These are phyloP conservation scores for Dexiosoma caninum DNA, from an alignment of 2,888 invertebrate species.

Conservation along the genomic window DNA sequence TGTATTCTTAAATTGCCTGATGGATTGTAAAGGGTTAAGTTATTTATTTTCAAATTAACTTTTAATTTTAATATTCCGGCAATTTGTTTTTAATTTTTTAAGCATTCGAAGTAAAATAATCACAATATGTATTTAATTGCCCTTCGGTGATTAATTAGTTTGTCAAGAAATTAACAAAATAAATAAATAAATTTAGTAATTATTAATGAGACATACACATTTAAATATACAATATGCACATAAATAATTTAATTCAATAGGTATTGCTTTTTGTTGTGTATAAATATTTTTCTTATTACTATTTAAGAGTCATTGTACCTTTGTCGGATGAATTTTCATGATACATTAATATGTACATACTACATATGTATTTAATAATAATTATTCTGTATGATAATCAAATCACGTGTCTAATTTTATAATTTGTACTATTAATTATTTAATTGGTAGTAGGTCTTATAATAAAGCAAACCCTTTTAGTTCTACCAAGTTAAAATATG, in stretches of 20 bases:
- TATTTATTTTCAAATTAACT: not conserved
- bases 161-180: not conserved
- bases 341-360: too few relatives aligned
- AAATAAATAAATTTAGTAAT: not conserved
- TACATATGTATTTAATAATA: not conserved
- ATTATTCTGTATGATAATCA: not conserved
- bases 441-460: too few relatives aligned
- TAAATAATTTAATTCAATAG: too few relatives aligned
- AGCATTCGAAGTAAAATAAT: not conserved
- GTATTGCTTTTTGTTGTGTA: not conserved
- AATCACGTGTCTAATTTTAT: too few relatives aligned
- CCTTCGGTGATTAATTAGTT: not conserved
- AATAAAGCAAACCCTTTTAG: too few relatives aligned
- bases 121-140: not conserved
- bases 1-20: too few relatives aligned
- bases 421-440: too few relatives aligned
- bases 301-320: conserved; percentile 12
- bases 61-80: not conserved
- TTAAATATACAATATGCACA: too few relatives aligned
- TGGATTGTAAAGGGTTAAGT: not conserved
- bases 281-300: not conserved
- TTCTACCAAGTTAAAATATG: too few relatives aligned
- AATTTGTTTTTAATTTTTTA: conserved; percentile 4
- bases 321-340: not conserved
- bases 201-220: not conserved